Conservation (phyloP, 2,888 invertebrate genomes). For the Adela reaumurella region DNA sequence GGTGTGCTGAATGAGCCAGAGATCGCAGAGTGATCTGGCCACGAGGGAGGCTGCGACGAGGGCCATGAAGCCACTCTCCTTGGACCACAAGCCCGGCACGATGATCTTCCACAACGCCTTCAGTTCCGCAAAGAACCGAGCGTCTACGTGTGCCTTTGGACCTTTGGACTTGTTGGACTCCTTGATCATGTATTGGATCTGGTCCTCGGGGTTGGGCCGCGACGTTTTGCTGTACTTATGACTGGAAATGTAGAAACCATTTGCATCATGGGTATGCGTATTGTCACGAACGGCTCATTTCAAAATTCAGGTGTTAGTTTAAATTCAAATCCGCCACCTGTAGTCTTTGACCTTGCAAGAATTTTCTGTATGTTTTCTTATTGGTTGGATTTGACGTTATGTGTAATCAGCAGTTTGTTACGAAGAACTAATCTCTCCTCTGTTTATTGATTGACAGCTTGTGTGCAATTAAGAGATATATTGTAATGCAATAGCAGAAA, state of each 20-base stretch:
- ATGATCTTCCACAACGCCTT: conserved; percentile 67
- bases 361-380: too few species aligned
- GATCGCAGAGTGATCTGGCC: conserved; percentile 88
- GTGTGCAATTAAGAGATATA: too few species aligned
- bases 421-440: too few species aligned
- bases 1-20: conserved; percentile 95
- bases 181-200: conserved; percentile 76
- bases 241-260: neutral
- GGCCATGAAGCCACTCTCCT: conserved; percentile 70
- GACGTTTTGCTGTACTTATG: neutral
- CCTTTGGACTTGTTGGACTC: conserved; percentile 58
- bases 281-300: too few species aligned
- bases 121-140: conserved; percentile 68
- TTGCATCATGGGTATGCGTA: too few species aligned
- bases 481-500: too few species aligned
- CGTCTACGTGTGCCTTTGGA: conserved; percentile 73
- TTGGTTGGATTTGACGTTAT: too few species aligned
- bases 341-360: too few species aligned
- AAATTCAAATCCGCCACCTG: too few species aligned
- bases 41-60: conserved; percentile 79
- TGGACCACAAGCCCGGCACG: conserved; percentile 73
- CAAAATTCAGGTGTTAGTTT: too few species aligned
- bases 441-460: too few species aligned
- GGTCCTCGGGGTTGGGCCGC: conserved; percentile 53
- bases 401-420: too few species aligned